These are phyloP conservation scores for Eulemur albifrons DNA, from an alignment of 2,797 vertebrate species.

Conservation along the genomic window DNA sequence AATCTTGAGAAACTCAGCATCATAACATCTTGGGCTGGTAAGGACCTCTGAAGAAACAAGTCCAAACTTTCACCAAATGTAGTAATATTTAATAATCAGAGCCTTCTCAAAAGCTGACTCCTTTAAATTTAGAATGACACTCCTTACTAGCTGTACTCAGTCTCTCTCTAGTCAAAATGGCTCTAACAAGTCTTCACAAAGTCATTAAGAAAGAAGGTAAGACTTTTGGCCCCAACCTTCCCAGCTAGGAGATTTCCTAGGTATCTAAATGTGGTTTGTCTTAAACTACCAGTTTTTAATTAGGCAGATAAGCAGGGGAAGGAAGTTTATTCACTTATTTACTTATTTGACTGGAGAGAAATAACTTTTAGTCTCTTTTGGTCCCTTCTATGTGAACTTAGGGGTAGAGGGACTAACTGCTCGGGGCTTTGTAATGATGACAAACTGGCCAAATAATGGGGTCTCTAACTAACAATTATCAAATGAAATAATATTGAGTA, in stretches of 20 bases:
- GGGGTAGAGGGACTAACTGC: background rate
- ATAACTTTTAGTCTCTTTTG: conserved; percentile 16
- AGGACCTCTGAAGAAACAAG: conserved; percentile 46
- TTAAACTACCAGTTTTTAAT: background rate
- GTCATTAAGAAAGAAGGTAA: background rate
- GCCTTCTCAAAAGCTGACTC: background rate
- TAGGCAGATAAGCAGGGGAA: background rate
- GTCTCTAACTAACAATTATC: background rate
- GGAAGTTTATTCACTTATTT: background rate
- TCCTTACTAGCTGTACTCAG: background rate
- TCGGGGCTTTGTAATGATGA: background rate
- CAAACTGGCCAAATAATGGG: background rate
- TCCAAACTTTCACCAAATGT: background rate
- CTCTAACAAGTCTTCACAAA: background rate
- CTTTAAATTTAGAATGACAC: background rate
- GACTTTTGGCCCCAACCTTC: background rate
- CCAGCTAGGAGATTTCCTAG: background rate
- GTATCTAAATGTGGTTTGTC: background rate
- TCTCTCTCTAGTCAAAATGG: background rate
- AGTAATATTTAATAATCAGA: background rate
- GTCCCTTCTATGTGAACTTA: background rate
- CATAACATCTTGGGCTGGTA: background rate
- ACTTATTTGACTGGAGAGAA: background rate
- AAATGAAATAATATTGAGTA: background rate
- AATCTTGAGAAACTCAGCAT: conserved; percentile 24